These are phyloP conservation scores for Monopis laevigella DNA, from an alignment of 2,888 invertebrate species.

Conservation along the genomic window DNA sequence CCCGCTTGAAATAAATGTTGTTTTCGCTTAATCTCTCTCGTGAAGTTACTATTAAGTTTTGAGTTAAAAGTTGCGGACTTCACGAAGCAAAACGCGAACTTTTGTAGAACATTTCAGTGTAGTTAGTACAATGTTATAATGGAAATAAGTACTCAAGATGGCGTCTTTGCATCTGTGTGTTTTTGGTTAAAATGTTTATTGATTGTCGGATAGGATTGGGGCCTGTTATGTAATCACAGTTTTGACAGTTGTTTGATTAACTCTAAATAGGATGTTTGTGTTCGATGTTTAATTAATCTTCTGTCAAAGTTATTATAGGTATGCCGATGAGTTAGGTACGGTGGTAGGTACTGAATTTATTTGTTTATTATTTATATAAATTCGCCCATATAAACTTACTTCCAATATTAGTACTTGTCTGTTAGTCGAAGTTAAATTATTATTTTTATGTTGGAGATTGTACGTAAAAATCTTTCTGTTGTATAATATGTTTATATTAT, in stretches of 20 bases:
- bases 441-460: too few species aligned
- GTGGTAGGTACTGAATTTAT: too few species aligned
- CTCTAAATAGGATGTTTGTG: too few species aligned
- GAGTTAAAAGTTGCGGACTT: slow-evolving; percentile 63
- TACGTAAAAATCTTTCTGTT: too few species aligned
- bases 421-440: too few species aligned
- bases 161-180: slow-evolving; percentile 48
- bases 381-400: too few species aligned
- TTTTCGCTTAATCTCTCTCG: slow-evolving; percentile 62
- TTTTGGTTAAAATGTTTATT: slow-evolving; percentile 42
- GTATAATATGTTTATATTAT: too few species aligned
- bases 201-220: slow-evolving; percentile 23
- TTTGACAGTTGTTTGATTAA: slow-evolving; percentile 16
- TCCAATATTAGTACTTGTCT: too few species aligned
- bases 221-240: slow-evolving; percentile 10
- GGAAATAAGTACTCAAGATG: slow-evolving; percentile 68
- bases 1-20: slow-evolving; percentile 63
- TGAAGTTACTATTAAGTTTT: slow-evolving; percentile 48
- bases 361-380: too few species aligned
- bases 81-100: slow-evolving; percentile 68
- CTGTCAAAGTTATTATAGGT: too few species aligned
- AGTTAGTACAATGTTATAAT: slow-evolving; percentile 69
- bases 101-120: slow-evolving; percentile 68
- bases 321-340: too few species aligned
- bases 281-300: too few species aligned